Conservation (phyloP, 1,140 invertebrate species). For the Dreissena rostriformis region DNA sequence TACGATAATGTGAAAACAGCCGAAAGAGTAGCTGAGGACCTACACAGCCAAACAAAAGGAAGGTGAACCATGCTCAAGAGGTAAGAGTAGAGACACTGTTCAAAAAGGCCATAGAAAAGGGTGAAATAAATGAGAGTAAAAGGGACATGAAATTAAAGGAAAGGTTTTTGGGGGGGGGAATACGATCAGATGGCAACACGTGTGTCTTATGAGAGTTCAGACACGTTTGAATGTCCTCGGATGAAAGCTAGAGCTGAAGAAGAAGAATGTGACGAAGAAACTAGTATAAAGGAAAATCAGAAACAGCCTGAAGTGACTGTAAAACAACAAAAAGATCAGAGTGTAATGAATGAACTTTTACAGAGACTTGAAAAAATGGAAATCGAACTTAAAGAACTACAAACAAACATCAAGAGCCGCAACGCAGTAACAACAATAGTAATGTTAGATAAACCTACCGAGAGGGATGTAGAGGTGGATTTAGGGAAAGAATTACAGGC, state of each 20-base stretch:
- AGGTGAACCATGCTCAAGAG: neutral
- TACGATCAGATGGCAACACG: neutral
- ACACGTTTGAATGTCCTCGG: neutral
- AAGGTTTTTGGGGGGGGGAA: neutral
- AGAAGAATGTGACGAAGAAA: too few relatives aligned
- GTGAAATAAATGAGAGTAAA: conserved; percentile 10
- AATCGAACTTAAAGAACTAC: too few relatives aligned
- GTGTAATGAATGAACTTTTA: too few relatives aligned
- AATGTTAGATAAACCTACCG: too few relatives aligned
- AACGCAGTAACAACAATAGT: too few relatives aligned
- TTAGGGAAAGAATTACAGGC: too few relatives aligned
- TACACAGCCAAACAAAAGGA: conserved; percentile 4
- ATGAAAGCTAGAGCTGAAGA: conserved; percentile 1
- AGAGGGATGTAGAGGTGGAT: too few relatives aligned
- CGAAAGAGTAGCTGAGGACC: neutral
- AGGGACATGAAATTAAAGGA: conserved; percentile 13
- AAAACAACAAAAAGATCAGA: neutral
- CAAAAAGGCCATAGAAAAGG: neutral
- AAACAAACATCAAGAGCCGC: too few relatives aligned
- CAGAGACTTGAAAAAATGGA: too few relatives aligned
- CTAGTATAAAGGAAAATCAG: too few relatives aligned
- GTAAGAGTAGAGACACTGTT: conserved; percentile 10
- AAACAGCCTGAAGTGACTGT: too few relatives aligned
- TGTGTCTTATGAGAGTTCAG: neutral
- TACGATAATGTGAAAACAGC: conserved; percentile 13